phyloP scores from a whole-genome alignment of 2,888 invertebrate species.

The Zootermopsis nevadensis region DNA sequence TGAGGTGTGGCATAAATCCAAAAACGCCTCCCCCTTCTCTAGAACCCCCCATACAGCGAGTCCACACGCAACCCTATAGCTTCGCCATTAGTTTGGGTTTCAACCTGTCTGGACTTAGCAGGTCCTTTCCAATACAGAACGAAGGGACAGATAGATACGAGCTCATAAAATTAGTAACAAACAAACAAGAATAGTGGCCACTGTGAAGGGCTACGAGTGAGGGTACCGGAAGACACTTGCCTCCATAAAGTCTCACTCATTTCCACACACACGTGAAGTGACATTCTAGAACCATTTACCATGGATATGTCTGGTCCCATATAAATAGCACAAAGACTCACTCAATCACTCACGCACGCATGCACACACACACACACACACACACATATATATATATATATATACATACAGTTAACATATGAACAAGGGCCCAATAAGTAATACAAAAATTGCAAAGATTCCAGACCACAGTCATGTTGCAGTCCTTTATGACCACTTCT shows the following conservation, averaged over 20 bases:
- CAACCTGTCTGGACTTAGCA: conserved; percentile 16
- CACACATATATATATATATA: too few species aligned
- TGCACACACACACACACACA: background rate
- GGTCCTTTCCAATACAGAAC: background rate
- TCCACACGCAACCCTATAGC: background rate
- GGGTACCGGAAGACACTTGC: background rate
- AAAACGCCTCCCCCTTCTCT: background rate
- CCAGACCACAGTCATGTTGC: background rate
- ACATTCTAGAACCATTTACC: conserved; percentile 24
- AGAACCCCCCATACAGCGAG: background rate
- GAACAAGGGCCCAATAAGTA: too few species aligned
- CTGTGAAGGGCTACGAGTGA: background rate
- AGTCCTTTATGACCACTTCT: too few species aligned
- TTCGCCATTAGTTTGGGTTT: conserved; percentile 24
- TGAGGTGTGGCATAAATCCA: conserved; percentile 49
- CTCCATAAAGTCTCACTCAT: conserved; percentile 31
- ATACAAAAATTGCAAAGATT: too few species aligned
- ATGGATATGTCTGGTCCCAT: conserved; percentile 19
- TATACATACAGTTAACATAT: too few species aligned
- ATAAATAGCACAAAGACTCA: conserved; percentile 10
- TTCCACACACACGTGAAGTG: conserved; percentile 9
- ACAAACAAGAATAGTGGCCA: conserved; percentile 35
- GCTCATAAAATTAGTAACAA: conserved; percentile 37
- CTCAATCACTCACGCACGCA: background rate
- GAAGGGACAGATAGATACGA: conserved; percentile 32